These are phyloP conservation scores for Poecilobothrus nobilitatus DNA, from an alignment of 2,888 invertebrate genomes.

Conservation along the genomic window DNA sequence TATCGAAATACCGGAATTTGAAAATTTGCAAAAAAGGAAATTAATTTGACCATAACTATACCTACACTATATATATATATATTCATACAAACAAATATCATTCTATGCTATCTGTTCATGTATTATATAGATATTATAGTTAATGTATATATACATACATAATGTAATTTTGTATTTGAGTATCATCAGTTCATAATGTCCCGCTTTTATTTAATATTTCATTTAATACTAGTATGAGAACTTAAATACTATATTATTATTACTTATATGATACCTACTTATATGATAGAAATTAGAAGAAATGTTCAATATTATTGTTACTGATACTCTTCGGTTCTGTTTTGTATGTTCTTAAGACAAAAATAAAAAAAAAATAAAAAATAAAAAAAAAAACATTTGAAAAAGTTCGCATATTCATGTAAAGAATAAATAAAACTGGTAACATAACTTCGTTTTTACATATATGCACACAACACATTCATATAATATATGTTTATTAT, in stretches of 20 bases:
- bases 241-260: constrained; percentile 2
- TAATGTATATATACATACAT: no score
- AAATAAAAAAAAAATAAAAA: no score
- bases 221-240: background rate
- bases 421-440: background rate
- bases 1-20: no score
- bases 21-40: no score
- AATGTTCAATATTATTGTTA: background rate
- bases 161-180: background rate
- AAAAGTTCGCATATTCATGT: background rate
- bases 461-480: background rate
- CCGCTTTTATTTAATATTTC: background rate
- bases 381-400: background rate
- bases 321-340: background rate
- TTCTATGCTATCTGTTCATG: no score
- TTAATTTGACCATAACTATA: no score
- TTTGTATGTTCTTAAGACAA: no score
- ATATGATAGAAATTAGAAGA: background rate
- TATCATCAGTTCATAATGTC: background rate
- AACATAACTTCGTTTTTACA: background rate
- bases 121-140: no score
- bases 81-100: no score
- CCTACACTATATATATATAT: no score
- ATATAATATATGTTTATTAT: background rate
- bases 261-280: background rate